These are phyloP conservation scores for Seira ritae DNA, from an alignment of 2,888 invertebrate species.

Conservation along the genomic window DNA sequence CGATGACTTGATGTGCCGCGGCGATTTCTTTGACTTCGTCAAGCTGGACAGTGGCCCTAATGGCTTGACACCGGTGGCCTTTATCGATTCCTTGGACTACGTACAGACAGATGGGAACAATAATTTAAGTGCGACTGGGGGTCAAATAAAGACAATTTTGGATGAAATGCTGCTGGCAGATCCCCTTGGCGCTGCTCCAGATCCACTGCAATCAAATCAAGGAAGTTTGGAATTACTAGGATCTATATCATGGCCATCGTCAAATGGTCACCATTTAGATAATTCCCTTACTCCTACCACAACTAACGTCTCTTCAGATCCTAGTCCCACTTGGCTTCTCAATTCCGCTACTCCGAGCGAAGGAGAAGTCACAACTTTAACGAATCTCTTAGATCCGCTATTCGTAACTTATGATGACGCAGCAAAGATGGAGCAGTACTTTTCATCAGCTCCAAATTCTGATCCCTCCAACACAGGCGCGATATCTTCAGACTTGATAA, in stretches of 20 bases:
- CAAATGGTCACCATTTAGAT: slow-evolving; percentile 47
- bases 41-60: slow-evolving; percentile 64
- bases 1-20: slow-evolving; percentile 68
- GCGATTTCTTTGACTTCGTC: slow-evolving; percentile 71
- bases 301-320: slow-evolving; percentile 47
- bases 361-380: slow-evolving; percentile 71
- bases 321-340: slow-evolving; percentile 62
- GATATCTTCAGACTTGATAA: slow-evolving; percentile 66
- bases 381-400: slow-evolving; percentile 72
- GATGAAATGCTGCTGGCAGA: slow-evolving; percentile 72
- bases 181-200: slow-evolving; percentile 49
- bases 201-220: slow-evolving; percentile 49
- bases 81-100: slow-evolving; percentile 71
- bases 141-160: slow-evolving; percentile 68
- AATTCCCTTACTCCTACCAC: slow-evolving; percentile 42
- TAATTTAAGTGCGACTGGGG: slow-evolving; percentile 60
- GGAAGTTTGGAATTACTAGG: slow-evolving; percentile 68
- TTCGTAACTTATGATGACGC: slow-evolving; percentile 71
- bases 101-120: slow-evolving; percentile 69
- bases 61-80: slow-evolving; percentile 69
- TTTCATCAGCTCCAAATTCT: slow-evolving; percentile 41
- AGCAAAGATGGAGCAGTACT: slow-evolving; percentile 65
- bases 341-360: slow-evolving; percentile 58
- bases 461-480: slow-evolving; percentile 48
- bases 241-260: slow-evolving; percentile 66